These are phyloP conservation scores for Polyommatus icarus DNA, from an alignment of 2,888 invertebrate genomes.

Conservation along the genomic window DNA sequence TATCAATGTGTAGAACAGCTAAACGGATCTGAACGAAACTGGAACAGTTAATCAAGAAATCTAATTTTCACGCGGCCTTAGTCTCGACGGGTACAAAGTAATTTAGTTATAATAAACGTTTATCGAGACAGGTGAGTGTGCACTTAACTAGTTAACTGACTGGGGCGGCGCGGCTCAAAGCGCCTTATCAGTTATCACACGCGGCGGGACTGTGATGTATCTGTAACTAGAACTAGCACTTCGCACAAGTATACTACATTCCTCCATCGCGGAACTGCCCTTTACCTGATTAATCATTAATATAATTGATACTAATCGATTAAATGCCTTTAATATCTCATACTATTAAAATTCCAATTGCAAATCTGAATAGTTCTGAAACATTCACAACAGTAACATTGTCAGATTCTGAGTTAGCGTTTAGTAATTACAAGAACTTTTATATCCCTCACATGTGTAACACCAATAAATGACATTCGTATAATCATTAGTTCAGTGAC, in stretches of 20 bases:
- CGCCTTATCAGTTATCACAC: constrained; percentile 21
- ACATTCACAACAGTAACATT: neutral
- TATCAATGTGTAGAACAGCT: neutral
- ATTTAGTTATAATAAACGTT: neutral
- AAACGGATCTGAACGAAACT: neutral
- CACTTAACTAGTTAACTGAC: constrained; percentile 9
- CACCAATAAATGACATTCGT: constrained; percentile 1
- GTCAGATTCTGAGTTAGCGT: neutral
- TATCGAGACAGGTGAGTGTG: constrained; percentile 13
- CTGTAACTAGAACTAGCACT: neutral
- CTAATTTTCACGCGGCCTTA: neutral
- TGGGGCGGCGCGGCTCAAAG: constrained; percentile 5
- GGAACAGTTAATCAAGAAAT: neutral
- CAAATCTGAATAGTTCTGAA: neutral
- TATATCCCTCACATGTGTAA: neutral
- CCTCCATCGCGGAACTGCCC: neutral
- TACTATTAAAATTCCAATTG: neutral
- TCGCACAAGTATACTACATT: neutral
- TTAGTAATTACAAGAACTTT: neutral
- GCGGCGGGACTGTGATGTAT: neutral
- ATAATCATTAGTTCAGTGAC: neutral
- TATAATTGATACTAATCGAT: neutral
- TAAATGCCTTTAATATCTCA: neutral
- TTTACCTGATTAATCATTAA: neutral
- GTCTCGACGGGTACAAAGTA: neutral